Base-by-base conservation (phyloP, 2,113 vertebrate genomes). In the Uropsilus gracilis region DNA sequence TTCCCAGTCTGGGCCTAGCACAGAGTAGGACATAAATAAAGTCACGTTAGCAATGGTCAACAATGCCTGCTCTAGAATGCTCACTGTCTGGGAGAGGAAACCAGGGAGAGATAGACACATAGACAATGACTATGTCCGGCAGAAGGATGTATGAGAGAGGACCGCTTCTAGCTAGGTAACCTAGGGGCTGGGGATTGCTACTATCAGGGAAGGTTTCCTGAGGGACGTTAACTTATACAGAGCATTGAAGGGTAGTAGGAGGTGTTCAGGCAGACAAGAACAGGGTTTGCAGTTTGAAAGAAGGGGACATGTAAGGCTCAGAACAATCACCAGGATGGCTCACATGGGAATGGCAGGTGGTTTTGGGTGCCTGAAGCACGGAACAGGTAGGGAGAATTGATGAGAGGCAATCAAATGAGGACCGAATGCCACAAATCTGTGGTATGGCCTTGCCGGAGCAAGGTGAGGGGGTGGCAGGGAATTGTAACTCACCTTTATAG, bases 401-500 rank as follows among this genome's bases (percentile, higher is more conserved):
- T 0, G 6, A 68, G 48, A 90, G 37, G 32, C 16, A 77, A 59
- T n/a, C 84, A 90, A 53, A 34, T 2, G 13, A 46, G 13, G 14
- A 72, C 42, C 6, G 8, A 26, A 64, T 10, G 75, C 82, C 83
- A 28, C 46, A 48, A 88, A 80, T 10, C 50, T 12, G 11, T 0
- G 3, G 22, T 2, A 5, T 0, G n/a, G 34, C 18, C 73, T 32
- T 55, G 68, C 55, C 57, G 34, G 34, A 81, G 53, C 5, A 14
- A 8, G 37, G 28, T 1, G 0, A 3, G 4, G 48, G 11, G 9
- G 44, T 20, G 46, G 39, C 8, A 2, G 16, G 18, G 57, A 30
- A 42, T 0, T 0, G 78, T 50, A 39, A n/a, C 97, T 97, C 97
- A 99, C 98, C 98, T 98, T 98, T 85, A 99, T 61, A 1, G 98